phyloP scores from a whole-genome alignment of 2,113 vertebrate genomes.

The Pseudopodoces humilis region DNA sequence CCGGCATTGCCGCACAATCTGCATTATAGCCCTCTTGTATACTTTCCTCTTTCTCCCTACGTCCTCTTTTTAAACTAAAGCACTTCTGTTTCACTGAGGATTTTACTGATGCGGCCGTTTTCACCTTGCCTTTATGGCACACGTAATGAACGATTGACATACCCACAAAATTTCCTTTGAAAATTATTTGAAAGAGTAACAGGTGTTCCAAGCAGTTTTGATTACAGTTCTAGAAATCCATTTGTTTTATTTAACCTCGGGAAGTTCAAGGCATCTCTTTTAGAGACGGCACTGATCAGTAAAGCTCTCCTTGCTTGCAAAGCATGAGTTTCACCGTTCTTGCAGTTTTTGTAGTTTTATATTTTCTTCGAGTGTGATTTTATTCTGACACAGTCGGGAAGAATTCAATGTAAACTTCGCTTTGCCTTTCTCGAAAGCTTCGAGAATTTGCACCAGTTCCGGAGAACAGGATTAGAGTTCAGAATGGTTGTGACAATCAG shows the following conservation, averaged over 20 bases:
- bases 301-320: neutral
- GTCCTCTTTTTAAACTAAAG: neutral
- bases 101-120: neutral
- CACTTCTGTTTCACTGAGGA: neutral
- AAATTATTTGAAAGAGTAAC: neutral
- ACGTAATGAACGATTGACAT: fast-evolving
- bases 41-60: neutral
- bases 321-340: neutral
- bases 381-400: neutral
- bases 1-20: fast-evolving
- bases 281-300: neutral
- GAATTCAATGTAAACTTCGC: neutral
- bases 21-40: fast-evolving
- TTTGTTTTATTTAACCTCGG: neutral
- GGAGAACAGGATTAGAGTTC: neutral
- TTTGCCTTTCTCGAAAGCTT: neutral
- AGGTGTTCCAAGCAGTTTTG: neutral
- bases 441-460: neutral
- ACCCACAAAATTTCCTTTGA: neutral
- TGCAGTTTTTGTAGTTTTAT: neutral
- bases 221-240: neutral
- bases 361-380: neutral
- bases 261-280: neutral
- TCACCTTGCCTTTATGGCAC: neutral
- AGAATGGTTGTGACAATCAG: neutral